Evolutionary conservation across 1,140 invertebrate genomes (phyloP).

Genomic region (Drosophila auraria): DNA sequence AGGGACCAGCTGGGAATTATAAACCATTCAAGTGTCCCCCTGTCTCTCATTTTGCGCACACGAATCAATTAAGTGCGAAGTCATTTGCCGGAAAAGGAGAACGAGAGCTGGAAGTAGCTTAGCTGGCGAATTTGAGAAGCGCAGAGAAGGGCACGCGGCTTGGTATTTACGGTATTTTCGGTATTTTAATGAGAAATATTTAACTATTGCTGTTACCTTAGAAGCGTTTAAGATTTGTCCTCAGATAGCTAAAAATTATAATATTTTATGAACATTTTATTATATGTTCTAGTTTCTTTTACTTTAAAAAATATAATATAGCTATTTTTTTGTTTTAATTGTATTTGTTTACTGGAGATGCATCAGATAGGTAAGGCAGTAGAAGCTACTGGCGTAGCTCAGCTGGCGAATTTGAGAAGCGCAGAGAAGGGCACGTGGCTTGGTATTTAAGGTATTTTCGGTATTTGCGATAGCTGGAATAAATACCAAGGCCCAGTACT

Average conservation of each 20-base stretch:
- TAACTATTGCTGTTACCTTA: no score
- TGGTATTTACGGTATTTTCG: not conserved
- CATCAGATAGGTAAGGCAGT: no score
- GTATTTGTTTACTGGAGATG: no score
- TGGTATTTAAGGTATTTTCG: not conserved
- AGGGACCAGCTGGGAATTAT: slow-evolving; percentile 40
- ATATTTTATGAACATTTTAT: no score
- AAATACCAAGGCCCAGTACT: not conserved
- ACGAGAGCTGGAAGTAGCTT: not conserved
- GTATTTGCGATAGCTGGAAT: not conserved
- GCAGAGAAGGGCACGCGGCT: not conserved
- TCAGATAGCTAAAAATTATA: no score
- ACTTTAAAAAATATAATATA: no score
- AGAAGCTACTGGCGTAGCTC: no score
- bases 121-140: not conserved
- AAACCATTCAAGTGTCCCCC: slow-evolving; percentile 13
- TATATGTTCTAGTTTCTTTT: no score
- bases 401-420: not conserved
- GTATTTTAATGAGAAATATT: not conserved
- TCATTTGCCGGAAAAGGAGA: not conserved
- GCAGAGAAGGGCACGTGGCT: not conserved
- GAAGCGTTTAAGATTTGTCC: no score
- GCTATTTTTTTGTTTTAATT: no score
- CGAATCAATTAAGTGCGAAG: slow-evolving; percentile 27
- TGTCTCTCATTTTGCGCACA: not conserved